Evolutionary conservation across 2,797 vertebrate species (phyloP).

Genomic region (Gymnoscopelus braueri): DNA sequence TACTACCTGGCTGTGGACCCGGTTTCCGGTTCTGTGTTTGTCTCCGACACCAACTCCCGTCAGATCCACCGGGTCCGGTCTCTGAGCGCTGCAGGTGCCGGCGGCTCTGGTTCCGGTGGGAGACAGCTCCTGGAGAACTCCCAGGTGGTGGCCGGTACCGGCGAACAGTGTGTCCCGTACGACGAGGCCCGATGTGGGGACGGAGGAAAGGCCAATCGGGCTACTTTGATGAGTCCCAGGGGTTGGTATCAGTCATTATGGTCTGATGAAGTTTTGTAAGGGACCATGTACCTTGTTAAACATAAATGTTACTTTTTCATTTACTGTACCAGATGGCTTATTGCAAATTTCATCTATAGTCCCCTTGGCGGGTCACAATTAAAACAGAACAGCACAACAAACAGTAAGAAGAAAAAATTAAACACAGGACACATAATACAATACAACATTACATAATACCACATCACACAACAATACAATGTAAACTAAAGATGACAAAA

Average conservation of each 20-base stretch:
- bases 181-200: slow-evolving; percentile 95
- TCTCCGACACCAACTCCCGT: slow-evolving; percentile 97
- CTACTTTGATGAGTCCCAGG: slow-evolving; percentile 98
- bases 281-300: too few species aligned
- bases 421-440: too few species aligned
- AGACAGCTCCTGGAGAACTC: slow-evolving; percentile 93
- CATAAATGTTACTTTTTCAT: too few species aligned
- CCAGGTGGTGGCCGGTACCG: slow-evolving; percentile 94
- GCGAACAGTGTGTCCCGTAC: slow-evolving; percentile 95
- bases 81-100: slow-evolving; percentile 60
- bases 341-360: too few species aligned
- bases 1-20: slow-evolving; percentile 98
- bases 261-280: background rate
- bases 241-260: slow-evolving; percentile 77
- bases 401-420: too few species aligned
- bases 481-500: too few species aligned
- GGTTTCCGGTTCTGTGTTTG: slow-evolving; percentile 91
- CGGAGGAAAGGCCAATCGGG: slow-evolving; percentile 97
- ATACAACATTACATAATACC: too few species aligned
- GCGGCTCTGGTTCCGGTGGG: slow-evolving; percentile 76
- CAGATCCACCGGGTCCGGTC: slow-evolving; percentile 93
- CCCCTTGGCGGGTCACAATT: too few species aligned
- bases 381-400: too few species aligned
- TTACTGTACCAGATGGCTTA: too few species aligned
- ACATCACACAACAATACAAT: too few species aligned